Evolutionary conservation across 2,888 invertebrate genomes (phyloP).

Genomic region (Itoplectis maculator): DNA sequence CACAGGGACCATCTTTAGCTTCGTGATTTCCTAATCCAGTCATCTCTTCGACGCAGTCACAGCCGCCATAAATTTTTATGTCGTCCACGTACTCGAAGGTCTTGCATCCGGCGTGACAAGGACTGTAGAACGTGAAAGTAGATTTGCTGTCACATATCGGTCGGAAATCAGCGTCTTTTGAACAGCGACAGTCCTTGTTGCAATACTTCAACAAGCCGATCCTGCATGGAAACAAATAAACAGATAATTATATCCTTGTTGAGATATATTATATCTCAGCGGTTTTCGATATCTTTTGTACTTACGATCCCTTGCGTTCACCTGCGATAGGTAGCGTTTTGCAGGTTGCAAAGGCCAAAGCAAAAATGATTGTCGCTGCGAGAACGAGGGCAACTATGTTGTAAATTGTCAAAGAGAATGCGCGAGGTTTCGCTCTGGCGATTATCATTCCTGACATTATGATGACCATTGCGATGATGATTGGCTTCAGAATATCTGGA

Average conservation of each 20-base stretch:
- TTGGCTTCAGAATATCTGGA: slow-evolving; percentile 86
- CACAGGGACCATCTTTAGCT: slow-evolving; percentile 87
- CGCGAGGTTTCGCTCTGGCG: slow-evolving; percentile 85
- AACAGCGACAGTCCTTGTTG: slow-evolving; percentile 86
- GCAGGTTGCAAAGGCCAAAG: slow-evolving; percentile 85
- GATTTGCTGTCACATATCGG: slow-evolving; percentile 88
- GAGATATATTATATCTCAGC: no score
- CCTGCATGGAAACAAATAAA: slow-evolving; percentile 73
- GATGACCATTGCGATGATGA: slow-evolving; percentile 86
- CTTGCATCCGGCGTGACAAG: slow-evolving; percentile 91
- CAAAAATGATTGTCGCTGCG: slow-evolving; percentile 84
- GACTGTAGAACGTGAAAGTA: slow-evolving; percentile 88
- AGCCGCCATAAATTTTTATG: slow-evolving; percentile 85
- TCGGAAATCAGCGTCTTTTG: slow-evolving; percentile 85
- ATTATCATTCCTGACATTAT: slow-evolving; percentile 86
- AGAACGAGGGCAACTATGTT: slow-evolving; percentile 84
- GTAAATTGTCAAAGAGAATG: slow-evolving; percentile 85
- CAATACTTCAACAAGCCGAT: slow-evolving; percentile 84
- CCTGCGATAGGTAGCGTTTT: slow-evolving; percentile 85
- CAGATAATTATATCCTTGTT: slow-evolving; percentile 7
- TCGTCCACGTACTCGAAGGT: slow-evolving; percentile 83
- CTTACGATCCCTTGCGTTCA: slow-evolving; percentile 83
- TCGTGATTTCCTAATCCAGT: slow-evolving; percentile 72
- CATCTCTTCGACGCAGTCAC: slow-evolving; percentile 84
- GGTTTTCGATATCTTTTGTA: slow-evolving; percentile 28